Base-by-base conservation (phyloP, 2,888 invertebrate species). In the Alentia gelatinosa region DNA sequence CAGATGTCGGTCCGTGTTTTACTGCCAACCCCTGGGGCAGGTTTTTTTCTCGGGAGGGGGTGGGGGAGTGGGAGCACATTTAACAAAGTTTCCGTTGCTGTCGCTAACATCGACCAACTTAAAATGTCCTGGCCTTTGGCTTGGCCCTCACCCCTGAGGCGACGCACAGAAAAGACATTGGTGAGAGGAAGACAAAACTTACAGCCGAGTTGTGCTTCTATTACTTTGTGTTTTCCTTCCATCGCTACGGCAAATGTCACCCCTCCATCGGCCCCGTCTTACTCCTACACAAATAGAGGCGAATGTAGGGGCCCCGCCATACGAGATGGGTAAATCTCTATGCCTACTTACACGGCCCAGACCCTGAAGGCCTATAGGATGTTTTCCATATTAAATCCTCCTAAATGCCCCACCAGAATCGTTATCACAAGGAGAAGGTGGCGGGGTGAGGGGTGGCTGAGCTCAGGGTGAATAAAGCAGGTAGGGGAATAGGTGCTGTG, bases 1-100 rank as follows among this genome's bases (percentile, higher is more conserved):
- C 86, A 47, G 86, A 86, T 47, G 86, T 86, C 86, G 23, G 79
- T 42, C 35, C 86, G 86, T 86, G 86, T 86, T 86, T 86, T 86
- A 30, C 86, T 86, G 26, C 30, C 33, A 86, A 7, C 86, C 86
- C 5, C 47, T 12, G 39, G 79, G 79, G 37, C 79, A 37, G 79
- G 35, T 15, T 33, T 33, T 33, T 33, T 33, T 33, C 26, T 74
- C 33, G 1, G 68, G 26, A 68, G 26, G 68, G 26, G 26, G 12
- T 12, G 68, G 68, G 68, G 68, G 68, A 26, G 68, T 26, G 68
- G 68, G 23, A 30, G 33, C n/a, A 35, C 86, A 86, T 42, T 86
- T 86, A 86, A 86, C 86, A 33, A 86, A 42, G 86, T 86, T 86
- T 9, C 26, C 86, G 37, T 15, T 19, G 86, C 39, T 39, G 26